These are phyloP conservation scores for Pipistrellus pygmaeus DNA, from an alignment of 2,797 vertebrate species.

Conservation along the genomic window DNA sequence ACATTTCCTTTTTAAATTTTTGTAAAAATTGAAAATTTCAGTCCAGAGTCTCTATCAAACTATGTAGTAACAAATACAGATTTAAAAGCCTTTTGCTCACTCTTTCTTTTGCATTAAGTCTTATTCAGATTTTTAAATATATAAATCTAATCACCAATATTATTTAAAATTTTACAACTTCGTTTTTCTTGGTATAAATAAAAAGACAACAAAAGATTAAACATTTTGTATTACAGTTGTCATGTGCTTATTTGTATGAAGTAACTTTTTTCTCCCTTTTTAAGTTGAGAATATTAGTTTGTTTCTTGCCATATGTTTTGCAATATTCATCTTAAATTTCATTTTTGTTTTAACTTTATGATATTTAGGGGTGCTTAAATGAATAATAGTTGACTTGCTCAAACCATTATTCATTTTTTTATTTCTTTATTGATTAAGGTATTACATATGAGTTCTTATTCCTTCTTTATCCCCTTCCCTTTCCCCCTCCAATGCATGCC, in stretches of 20 bases:
- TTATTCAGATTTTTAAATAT: background rate
- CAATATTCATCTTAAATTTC: background rate
- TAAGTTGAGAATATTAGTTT: background rate
- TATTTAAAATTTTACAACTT: background rate
- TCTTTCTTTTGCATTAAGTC: background rate
- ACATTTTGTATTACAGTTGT: background rate
- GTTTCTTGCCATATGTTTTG: background rate
- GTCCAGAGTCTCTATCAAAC: background rate
- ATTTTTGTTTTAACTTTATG: constrained; percentile 14
- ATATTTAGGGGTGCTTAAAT: background rate
- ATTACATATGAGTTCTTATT: too few relatives aligned
- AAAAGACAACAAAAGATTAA: background rate
- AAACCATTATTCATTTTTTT: background rate
- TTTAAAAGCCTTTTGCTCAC: background rate
- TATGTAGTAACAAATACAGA: background rate
- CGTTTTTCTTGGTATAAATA: constrained; percentile 22
- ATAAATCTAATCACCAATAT: background rate
- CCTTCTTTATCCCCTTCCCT: too few relatives aligned
- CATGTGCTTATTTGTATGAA: constrained; percentile 3
- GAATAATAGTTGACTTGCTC: background rate
- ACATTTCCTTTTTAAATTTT: background rate
- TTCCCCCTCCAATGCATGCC: too few relatives aligned
- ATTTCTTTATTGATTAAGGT: too few relatives aligned
- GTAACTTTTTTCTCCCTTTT: background rate
- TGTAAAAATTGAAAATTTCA: constrained; percentile 4